Percentiles rank a stretch among this genome's conserved stretches.
phyloP scores from a whole-genome alignment of 2,888 invertebrate genomes.

The Iselma pallidipennis region DNA sequence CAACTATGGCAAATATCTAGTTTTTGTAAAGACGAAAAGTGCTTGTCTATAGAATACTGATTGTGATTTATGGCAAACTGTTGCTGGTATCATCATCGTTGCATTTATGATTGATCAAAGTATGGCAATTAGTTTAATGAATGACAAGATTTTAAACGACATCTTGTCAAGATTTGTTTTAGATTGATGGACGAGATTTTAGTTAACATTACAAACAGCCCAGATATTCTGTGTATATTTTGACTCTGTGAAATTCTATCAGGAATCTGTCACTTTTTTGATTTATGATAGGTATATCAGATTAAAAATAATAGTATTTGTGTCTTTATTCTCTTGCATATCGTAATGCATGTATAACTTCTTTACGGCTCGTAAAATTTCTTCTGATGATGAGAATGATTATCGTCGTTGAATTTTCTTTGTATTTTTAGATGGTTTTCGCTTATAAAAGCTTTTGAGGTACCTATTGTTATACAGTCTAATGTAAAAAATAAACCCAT shows the following conservation, averaged over 20 bases:
- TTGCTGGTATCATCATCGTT: constrained; percentile 4
- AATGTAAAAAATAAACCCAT: too few relatives aligned
- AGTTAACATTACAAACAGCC: constrained; percentile 4
- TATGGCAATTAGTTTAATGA: constrained; percentile 11
- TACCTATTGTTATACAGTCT: too few relatives aligned
- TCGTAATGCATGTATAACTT: neutral
- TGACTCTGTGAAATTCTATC: too few relatives aligned
- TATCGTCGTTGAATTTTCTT: too few relatives aligned
- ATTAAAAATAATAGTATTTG: neutral
- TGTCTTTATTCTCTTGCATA: neutral
- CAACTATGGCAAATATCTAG: too few relatives aligned
- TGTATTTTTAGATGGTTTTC: too few relatives aligned
- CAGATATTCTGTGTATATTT: constrained; percentile 4
- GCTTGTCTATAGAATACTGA: neutral
- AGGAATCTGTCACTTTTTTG: neutral
- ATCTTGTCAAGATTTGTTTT: constrained; percentile 5
- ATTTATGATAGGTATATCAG: neutral
- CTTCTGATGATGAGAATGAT: too few relatives aligned
- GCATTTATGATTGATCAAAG: constrained; percentile 13
- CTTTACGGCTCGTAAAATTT: neutral
- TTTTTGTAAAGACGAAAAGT: too few relatives aligned
- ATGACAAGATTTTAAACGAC: constrained; percentile 5
- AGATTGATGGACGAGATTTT: constrained; percentile 13
- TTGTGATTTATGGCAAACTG: constrained; percentile 11
- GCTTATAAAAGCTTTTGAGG: too few relatives aligned